These are phyloP conservation scores for Trachemys scripta DNA, from an alignment of 2,113 vertebrate species.

Conservation along the genomic window DNA sequence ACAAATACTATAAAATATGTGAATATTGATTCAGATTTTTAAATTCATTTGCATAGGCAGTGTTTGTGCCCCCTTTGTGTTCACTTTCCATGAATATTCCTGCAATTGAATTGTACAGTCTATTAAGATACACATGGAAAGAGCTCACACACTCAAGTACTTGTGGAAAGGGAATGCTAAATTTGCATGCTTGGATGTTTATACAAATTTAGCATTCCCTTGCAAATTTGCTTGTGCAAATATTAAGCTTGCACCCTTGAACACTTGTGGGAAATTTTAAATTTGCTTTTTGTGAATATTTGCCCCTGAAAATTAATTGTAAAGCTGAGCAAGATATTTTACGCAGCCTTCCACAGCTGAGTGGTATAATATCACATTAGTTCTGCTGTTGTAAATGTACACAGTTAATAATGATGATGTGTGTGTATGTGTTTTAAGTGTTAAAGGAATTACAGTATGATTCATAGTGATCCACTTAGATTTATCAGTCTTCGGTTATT, in stretches of 20 bases:
- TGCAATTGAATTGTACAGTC: background rate
- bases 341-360: background rate
- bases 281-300: background rate
- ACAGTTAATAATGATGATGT: background rate
- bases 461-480: background rate
- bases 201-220: background rate
- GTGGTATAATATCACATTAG: background rate
- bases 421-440: background rate
- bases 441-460: constrained; percentile 20
- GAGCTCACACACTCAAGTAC: background rate
- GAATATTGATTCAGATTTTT: background rate
- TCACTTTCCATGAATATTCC: background rate
- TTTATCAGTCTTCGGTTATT: constrained; percentile 29
- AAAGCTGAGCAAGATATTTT: background rate
- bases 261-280: background rate
- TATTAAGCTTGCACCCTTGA: background rate
- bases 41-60: background rate
- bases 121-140: background rate
- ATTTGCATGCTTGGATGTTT: background rate
- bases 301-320: constrained; percentile 10
- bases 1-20: background rate
- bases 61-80: background rate
- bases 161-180: background rate
- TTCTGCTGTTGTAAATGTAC: background rate
- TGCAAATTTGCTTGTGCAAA: background rate